Evolutionary conservation across 2,797 vertebrate genomes (phyloP), one percentile per base, ranked within the genome.

Genomic region (Cryptoblepharus egeriae): DNA sequence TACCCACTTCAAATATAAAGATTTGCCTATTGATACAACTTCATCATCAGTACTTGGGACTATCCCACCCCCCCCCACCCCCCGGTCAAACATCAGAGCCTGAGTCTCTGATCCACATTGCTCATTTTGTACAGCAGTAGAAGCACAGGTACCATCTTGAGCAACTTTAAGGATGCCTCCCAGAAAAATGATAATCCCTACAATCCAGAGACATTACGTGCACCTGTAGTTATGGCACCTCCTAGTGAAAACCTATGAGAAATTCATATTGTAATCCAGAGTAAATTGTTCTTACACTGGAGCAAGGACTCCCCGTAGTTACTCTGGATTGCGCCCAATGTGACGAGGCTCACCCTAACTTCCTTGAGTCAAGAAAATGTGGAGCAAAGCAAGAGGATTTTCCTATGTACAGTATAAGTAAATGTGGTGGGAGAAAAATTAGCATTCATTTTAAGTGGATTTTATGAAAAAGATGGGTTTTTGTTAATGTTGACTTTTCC

Each of bases 381-480:
- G 39, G 12, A 12, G 37, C n/a, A 32, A 24, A 45, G 2, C 1
- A 65, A 57, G 20, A 22, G 6, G 10, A 2, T 18, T 52, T 77
- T n/a, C n/a, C n/a, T n/a, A n/a, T n/a, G n/a, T n/a, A n/a, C 52
- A 74, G 20, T 26, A 49, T 45, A 73, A 20, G 16, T 67, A 65
- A 58, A 65, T 67, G 52, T 68, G 22, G 2, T 83, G 1, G 77
- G 49, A 83, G 76, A 60, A 85, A 60, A 7, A 70, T 81, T 85
- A 3, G 49, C 85, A 52, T 24, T 22, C 49, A 63, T 37, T 68
- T 15, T 22, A 81, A 4, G 58, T 49, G 26, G 68, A 83, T 76
- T 55, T 58, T 28, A 3, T 76, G 58, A 2, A 69, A 57, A 45
- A 83, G 1, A 18, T 55, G 72, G 64, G 52, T 75, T 52, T 0